These are phyloP conservation scores for Bombus balteatus DNA, from an alignment of 1,140 invertebrate genomes.

Conservation along the genomic window DNA sequence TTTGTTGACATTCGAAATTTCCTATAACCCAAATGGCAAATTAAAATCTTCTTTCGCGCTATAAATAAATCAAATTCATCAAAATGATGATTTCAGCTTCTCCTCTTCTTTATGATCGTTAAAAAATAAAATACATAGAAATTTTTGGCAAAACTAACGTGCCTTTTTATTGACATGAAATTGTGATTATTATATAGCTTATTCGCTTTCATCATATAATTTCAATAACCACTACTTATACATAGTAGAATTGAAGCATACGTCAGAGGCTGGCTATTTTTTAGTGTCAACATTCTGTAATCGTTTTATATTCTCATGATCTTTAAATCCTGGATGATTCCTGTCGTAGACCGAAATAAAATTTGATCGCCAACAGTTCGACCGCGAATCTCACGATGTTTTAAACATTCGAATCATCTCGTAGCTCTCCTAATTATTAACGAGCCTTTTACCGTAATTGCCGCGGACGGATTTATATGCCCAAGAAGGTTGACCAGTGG, in stretches of 20 bases:
- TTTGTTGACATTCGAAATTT: neutral
- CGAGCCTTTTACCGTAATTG: conserved; percentile 61
- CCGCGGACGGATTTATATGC: conserved; percentile 61
- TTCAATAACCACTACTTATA: neutral
- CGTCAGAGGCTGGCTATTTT: neutral
- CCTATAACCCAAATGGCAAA: neutral
- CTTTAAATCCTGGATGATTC: neutral
- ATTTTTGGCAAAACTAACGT: too few species aligned
- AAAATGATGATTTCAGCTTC: too few species aligned
- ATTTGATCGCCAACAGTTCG: neutral
- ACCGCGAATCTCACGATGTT: neutral
- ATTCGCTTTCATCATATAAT: neutral
- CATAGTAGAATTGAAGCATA: neutral
- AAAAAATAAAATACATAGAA: too few species aligned
- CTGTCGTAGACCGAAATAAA: neutral
- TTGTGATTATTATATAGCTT: too few species aligned
- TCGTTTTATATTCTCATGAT: too few species aligned
- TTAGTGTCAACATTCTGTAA: neutral
- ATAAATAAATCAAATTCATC: too few species aligned
- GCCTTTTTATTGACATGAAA: too few species aligned
- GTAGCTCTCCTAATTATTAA: conserved; percentile 64
- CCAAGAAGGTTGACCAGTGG: too few species aligned
- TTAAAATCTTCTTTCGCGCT: too few species aligned
- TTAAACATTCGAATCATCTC: neutral
- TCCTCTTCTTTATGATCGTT: too few species aligned